These are phyloP conservation scores for Hyles euphorbiae DNA, from an alignment of 1,140 invertebrate species.

Conservation along the genomic window DNA sequence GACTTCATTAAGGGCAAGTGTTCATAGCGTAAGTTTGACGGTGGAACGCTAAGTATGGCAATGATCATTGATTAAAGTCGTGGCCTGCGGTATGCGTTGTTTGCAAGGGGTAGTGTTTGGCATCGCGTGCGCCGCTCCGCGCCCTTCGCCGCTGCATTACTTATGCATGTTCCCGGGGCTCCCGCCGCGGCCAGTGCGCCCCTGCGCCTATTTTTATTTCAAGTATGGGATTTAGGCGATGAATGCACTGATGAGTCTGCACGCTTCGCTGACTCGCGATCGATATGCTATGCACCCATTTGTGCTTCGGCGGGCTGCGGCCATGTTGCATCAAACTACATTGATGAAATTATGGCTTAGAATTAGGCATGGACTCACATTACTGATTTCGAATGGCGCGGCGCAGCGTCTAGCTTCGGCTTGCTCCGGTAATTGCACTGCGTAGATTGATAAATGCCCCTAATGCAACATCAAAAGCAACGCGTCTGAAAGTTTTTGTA, in stretches of 20 bases:
- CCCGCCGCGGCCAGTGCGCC: slow-evolving; percentile 28
- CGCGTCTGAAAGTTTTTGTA: too few species aligned
- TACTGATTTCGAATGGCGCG: too few species aligned
- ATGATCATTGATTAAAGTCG: slow-evolving; percentile 60
- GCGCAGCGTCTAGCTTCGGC: too few species aligned
- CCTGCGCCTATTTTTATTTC: slow-evolving; percentile 62
- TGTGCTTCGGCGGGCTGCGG: neutral
- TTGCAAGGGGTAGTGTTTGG: slow-evolving; percentile 45
- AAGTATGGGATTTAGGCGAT: slow-evolving; percentile 57
- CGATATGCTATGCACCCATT: slow-evolving; percentile 31
- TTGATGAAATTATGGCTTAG: too few species aligned
- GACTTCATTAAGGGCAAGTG: too few species aligned
- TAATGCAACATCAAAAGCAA: too few species aligned
- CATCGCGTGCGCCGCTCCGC: slow-evolving; percentile 50
- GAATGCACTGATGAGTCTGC: slow-evolving; percentile 57
- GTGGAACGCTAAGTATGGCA: slow-evolving; percentile 28
- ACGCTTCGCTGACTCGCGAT: slow-evolving; percentile 44
- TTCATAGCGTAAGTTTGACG: too few species aligned
- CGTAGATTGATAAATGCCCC: too few species aligned
- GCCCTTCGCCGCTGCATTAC: slow-evolving; percentile 65
- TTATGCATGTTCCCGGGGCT: slow-evolving; percentile 58
- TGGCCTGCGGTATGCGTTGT: slow-evolving; percentile 40
- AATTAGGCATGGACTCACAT: too few species aligned
- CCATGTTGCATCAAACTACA: too few species aligned
- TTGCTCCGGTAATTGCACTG: too few species aligned